Percentiles rank a stretch among this genome's conserved stretches.
These are phyloP conservation scores for Hydrophis major DNA, from an alignment of 2,797 vertebrate species.

Conservation along the genomic window DNA sequence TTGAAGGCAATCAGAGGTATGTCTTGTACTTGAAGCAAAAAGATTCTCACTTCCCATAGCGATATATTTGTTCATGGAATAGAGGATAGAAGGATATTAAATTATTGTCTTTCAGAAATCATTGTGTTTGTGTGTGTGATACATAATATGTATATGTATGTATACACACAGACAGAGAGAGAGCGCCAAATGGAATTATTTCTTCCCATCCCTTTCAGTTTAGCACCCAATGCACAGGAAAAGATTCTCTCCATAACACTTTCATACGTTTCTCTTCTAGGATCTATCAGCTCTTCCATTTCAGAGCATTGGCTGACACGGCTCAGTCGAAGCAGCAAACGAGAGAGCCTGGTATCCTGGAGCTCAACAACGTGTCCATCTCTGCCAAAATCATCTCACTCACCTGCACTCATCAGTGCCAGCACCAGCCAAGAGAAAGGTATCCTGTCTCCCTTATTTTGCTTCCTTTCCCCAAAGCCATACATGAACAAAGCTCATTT, in stretches of 20 bases:
- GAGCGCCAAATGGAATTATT: neutral
- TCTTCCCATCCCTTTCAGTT: neutral
- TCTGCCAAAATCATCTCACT: conserved; percentile 67
- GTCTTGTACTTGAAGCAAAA: neutral
- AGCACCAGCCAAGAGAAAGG: conserved; percentile 71
- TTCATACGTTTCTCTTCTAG: conserved; percentile 57
- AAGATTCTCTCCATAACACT: neutral
- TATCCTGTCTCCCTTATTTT: conserved; percentile 29
- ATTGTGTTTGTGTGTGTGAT: too few species aligned
- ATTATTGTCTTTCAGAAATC: neutral
- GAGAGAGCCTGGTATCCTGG: conserved; percentile 72
- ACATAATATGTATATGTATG: too few species aligned
- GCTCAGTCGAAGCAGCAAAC: conserved; percentile 72
- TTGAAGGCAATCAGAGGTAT: neutral
- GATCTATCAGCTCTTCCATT: conserved; percentile 81
- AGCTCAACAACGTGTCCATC: conserved; percentile 71
- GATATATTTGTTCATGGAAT: neutral
- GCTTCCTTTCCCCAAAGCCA: neutral
- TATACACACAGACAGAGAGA: too few species aligned
- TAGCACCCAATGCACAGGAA: neutral
- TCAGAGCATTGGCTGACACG: conserved; percentile 88
- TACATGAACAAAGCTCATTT: neutral
- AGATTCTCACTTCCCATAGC: neutral
- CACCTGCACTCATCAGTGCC: conserved; percentile 68
- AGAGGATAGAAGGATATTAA: neutral